Conservation (phyloP, 1,140 invertebrate species). For the Acromyrmex charruanus region DNA sequence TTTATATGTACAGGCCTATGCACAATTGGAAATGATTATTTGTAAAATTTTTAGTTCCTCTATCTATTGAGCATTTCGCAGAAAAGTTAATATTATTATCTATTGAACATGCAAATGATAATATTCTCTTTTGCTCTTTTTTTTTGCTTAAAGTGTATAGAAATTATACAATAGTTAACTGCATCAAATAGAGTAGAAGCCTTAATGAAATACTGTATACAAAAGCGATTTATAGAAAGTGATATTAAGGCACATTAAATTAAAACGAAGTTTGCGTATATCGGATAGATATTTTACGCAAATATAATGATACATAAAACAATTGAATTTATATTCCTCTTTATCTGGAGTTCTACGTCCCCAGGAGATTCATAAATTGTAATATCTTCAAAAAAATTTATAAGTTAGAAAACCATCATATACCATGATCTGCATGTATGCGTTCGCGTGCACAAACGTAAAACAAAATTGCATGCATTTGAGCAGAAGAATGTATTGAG, state of each 20-base stretch:
- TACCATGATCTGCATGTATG: conserved; percentile 43
- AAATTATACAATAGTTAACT: conserved; percentile 47
- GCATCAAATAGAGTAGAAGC: conserved; percentile 55
- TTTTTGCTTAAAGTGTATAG: conserved; percentile 34
- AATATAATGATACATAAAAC: conserved; percentile 28
- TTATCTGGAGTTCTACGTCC: conserved; percentile 1
- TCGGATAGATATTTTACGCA: conserved; percentile 53
- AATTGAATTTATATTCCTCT: conserved; percentile 66
- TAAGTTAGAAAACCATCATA: conserved; percentile 59
- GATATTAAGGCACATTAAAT: conserved; percentile 44
- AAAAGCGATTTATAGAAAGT: conserved; percentile 65
- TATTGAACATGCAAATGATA: conserved; percentile 1
- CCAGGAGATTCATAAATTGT: conserved; percentile 54
- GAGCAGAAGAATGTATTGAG: conserved; percentile 18
- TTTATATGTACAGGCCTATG: conserved; percentile 48
- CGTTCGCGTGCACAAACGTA: background rate
- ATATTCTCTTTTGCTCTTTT: conserved; percentile 33
- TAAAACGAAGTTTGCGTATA: conserved; percentile 12
- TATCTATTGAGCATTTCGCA: background rate
- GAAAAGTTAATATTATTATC: background rate
- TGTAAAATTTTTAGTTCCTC: conserved; percentile 11
- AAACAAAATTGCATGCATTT: conserved; percentile 54
- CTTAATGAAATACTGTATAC: conserved; percentile 53
- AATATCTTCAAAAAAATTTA: conserved; percentile 55
- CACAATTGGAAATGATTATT: conserved; percentile 19